These are phyloP conservation scores for Labia minor DNA, from an alignment of 2,888 invertebrate genomes.

Conservation along the genomic window DNA sequence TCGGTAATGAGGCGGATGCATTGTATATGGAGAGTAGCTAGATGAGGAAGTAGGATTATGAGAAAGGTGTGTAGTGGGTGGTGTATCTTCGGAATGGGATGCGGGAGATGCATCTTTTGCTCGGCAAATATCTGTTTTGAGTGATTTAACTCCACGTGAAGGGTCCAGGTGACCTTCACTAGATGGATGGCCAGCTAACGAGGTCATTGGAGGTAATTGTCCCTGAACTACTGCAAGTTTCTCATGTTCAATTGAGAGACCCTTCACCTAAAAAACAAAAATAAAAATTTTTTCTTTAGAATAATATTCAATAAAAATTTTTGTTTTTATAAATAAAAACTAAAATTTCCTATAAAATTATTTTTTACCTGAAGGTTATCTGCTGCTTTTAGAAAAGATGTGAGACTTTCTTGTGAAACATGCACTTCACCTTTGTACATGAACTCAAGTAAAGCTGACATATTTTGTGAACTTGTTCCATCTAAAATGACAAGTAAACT, in stretches of 20 bases:
- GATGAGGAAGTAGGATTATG: conserved; percentile 35
- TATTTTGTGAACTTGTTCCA: conserved; percentile 79
- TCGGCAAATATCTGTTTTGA: not conserved
- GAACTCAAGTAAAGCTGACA: conserved; percentile 82
- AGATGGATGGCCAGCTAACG: conserved; percentile 19
- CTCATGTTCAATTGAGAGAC: conserved; percentile 64
- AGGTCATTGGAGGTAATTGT: conserved; percentile 30
- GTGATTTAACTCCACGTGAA: conserved; percentile 29
- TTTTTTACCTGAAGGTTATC: conserved; percentile 69
- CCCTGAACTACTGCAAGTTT: conserved; percentile 50
- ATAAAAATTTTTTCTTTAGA: conserved; percentile 9
- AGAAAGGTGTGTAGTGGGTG: conserved; percentile 27
- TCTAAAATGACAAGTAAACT: conserved; percentile 76
- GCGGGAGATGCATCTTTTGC: not conserved
- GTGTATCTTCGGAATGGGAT: not conserved
- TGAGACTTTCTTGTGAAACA: conserved; percentile 81
- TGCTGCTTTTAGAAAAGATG: conserved; percentile 82
- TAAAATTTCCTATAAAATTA: no score
- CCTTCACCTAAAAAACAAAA: conserved; percentile 49
- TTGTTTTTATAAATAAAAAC: no score
- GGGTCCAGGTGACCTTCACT: conserved; percentile 39
- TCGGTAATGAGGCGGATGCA: conserved; percentile 36
- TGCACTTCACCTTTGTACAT: conserved; percentile 93
- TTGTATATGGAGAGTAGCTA: conserved; percentile 39
- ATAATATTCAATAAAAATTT: conserved; percentile 15